These are phyloP conservation scores for Telmatherina bonti DNA, from an alignment of 2,797 vertebrate genomes.

Conservation along the genomic window DNA sequence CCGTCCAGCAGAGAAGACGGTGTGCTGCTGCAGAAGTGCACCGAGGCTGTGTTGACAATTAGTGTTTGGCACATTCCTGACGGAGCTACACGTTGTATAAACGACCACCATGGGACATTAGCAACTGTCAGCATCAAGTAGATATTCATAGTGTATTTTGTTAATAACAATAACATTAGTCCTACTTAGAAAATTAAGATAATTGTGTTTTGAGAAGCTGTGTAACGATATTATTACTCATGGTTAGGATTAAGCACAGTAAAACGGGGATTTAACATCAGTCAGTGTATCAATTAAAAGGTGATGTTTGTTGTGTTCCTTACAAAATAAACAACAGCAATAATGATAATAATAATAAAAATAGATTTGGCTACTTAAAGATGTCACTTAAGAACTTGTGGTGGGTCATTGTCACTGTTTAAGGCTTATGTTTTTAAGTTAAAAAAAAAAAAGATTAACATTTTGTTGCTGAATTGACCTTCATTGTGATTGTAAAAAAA, in stretches of 20 bases:
- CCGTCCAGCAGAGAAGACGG: constrained; percentile 44
- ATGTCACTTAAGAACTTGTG: neutral
- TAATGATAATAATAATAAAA: too few species aligned
- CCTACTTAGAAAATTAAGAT: neutral
- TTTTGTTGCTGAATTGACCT: neutral
- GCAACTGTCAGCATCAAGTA: constrained; percentile 7
- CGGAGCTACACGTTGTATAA: constrained; percentile 39
- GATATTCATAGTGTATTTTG: neutral
- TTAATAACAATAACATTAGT: neutral
- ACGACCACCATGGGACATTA: constrained; percentile 47
- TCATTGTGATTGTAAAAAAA: neutral
- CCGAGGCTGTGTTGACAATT: constrained; percentile 73
- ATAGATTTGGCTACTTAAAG: neutral
- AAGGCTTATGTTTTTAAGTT: neutral
- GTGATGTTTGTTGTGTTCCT: neutral
- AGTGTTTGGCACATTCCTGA: constrained; percentile 70
- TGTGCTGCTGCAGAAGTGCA: constrained; percentile 37
- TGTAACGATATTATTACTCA: neutral
- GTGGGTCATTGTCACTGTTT: neutral
- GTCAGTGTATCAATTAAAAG: neutral
- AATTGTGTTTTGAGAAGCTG: neutral
- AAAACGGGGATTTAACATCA: too few species aligned
- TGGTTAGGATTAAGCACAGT: neutral
- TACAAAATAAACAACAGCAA: too few species aligned
- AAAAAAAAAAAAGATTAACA: neutral